Evolutionary conservation across 2,797 vertebrate species (phyloP).

Genomic region (Pseudochirops corinnae): DNA sequence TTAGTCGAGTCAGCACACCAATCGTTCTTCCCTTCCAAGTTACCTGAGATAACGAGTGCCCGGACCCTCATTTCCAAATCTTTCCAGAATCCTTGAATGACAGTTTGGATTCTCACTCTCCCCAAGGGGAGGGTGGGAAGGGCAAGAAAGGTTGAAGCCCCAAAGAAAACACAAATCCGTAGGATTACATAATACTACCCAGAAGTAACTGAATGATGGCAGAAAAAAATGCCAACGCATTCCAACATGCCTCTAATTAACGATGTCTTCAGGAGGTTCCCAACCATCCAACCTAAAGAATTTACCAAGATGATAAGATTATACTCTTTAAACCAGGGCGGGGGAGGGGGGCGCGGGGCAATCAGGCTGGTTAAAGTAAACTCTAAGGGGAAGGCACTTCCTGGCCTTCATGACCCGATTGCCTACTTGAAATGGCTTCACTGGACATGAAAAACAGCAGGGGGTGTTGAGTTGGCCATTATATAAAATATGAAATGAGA

Average conservation of each 20-base stretch:
- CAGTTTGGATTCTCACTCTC: slow-evolving; percentile 57
- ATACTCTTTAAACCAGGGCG: slow-evolving; percentile 58
- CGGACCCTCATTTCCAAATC: slow-evolving; percentile 47
- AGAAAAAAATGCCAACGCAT: slow-evolving; percentile 79
- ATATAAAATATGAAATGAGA: slow-evolving; percentile 53
- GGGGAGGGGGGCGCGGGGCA: slow-evolving; percentile 46
- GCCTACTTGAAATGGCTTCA: slow-evolving; percentile 50
- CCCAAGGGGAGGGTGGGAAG: slow-evolving; percentile 7
- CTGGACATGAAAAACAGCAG: slow-evolving; percentile 51
- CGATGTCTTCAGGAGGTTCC: slow-evolving; percentile 72
- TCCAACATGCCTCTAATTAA: slow-evolving; percentile 79
- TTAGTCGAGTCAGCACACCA: slow-evolving; percentile 5
- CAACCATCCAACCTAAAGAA: slow-evolving; percentile 78
- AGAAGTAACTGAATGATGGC: slow-evolving; percentile 69
- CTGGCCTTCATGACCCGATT: slow-evolving; percentile 37
- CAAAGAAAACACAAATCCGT: slow-evolving; percentile 66
- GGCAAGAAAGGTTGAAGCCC: slow-evolving; percentile 64
- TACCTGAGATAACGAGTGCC: slow-evolving; percentile 36
- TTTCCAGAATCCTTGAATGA: slow-evolving; percentile 50
- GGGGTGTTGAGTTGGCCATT: slow-evolving; percentile 19
- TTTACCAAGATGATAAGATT: slow-evolving; percentile 79
- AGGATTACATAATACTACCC: slow-evolving; percentile 75
- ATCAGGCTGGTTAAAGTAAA: slow-evolving; percentile 46
- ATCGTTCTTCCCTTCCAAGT: slow-evolving; percentile 37
- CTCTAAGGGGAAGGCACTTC: slow-evolving; percentile 41